These are phyloP conservation scores for Drosophila prolongata DNA, from an alignment of 2,888 invertebrate genomes.

Conservation along the genomic window DNA sequence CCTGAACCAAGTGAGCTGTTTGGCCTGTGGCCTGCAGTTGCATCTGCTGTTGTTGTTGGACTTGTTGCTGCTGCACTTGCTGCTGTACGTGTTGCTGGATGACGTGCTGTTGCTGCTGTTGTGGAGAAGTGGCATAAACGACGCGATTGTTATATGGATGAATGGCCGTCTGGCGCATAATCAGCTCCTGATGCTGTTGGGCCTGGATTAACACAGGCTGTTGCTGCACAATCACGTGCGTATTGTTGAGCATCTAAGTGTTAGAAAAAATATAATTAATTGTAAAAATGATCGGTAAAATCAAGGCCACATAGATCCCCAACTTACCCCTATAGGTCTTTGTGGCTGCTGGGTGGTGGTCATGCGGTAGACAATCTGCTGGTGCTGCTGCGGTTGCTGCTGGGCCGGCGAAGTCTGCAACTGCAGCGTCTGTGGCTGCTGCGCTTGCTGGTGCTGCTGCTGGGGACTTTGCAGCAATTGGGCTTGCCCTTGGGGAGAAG, in stretches of 20 bases:
- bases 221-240: constrained; percentile 81
- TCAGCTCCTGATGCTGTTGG: constrained; percentile 82
- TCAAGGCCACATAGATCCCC: background rate
- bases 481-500: constrained; percentile 70
- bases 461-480: constrained; percentile 69
- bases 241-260: constrained; percentile 74
- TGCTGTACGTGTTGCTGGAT: constrained; percentile 68
- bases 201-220: constrained; percentile 82
- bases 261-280: background rate
- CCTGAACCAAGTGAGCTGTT: constrained; percentile 77
- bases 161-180: constrained; percentile 82
- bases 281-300: background rate
- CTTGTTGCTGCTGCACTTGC: constrained; percentile 62
- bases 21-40: constrained; percentile 60
- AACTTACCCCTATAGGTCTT: constrained; percentile 64
- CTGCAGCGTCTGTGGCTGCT: constrained; percentile 71
- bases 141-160: constrained; percentile 78
- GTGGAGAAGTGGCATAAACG: constrained; percentile 61
- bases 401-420: constrained; percentile 63
- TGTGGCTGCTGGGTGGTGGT: constrained; percentile 68
- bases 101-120: constrained; percentile 52
- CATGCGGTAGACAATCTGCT: constrained; percentile 76
- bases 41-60: constrained; percentile 58
- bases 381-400: constrained; percentile 68
- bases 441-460: constrained; percentile 62